Percentiles rank a stretch among this genome's conserved stretches.
phyloP scores from a whole-genome alignment of 2,888 invertebrate genomes.

The Reticulitermes lucifugus region DNA sequence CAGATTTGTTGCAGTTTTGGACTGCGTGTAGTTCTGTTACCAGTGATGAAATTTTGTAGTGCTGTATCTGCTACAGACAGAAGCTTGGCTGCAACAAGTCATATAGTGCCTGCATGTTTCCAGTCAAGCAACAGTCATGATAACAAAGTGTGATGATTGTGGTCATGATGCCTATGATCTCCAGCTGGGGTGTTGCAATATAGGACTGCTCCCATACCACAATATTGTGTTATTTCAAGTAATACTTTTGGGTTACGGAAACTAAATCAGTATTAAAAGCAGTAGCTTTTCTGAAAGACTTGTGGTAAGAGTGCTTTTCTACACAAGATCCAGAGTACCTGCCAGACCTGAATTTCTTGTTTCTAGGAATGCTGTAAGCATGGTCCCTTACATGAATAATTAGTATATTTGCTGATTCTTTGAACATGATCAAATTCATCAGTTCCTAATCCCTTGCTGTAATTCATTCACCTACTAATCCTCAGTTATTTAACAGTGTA shows the following conservation, averaged over 20 bases:
- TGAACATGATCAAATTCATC: too few relatives aligned
- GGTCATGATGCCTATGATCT: background rate
- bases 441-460: background rate
- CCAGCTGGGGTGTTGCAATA: constrained; percentile 30
- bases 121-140: background rate
- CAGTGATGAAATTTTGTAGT: background rate
- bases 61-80: background rate
- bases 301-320: background rate
- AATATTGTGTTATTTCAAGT: constrained; percentile 5
- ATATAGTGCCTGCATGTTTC: constrained; percentile 12
- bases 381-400: background rate
- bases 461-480: background rate
- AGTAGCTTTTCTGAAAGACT: background rate
- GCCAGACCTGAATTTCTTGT: background rate
- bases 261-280: constrained; percentile 28
- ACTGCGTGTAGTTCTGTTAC: background rate
- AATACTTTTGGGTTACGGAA: background rate
- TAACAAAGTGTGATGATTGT: background rate
- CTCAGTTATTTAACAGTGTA: background rate
- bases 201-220: background rate
- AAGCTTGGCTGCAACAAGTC: background rate
- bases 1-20: background rate
- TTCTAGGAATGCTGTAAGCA: background rate
- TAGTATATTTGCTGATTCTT: background rate
- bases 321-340: background rate